Conservation (phyloP, 2,797 vertebrate genomes). For the Chromobotia macracanthus region DNA sequence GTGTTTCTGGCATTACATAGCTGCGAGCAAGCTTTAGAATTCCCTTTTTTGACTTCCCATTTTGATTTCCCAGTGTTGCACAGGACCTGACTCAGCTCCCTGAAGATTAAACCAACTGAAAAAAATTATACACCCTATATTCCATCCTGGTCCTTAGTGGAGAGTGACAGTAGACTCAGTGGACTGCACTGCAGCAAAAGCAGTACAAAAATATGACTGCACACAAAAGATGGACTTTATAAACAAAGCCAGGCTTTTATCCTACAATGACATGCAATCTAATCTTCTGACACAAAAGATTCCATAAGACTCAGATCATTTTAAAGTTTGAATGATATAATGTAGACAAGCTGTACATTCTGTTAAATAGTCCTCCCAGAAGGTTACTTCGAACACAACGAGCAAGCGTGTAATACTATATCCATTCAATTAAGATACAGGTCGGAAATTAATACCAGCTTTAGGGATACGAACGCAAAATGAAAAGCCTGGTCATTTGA, state of each 20-base stretch:
- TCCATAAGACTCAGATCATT: not conserved
- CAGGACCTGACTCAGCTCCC: slow-evolving; percentile 44
- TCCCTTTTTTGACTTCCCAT: slow-evolving; percentile 30
- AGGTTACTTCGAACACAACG: slow-evolving; percentile 4
- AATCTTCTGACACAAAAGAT: not conserved
- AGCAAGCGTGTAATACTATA: slow-evolving; percentile 23
- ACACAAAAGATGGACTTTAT: slow-evolving; percentile 10
- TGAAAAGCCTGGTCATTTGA: slow-evolving; percentile 39
- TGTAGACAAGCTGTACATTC: not conserved
- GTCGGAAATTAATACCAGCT: slow-evolving; percentile 39
- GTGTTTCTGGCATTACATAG: slow-evolving; percentile 30
- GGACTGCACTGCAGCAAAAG: slow-evolving; percentile 38
- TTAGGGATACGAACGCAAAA: slow-evolving; percentile 27
- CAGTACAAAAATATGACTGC: not conserved
- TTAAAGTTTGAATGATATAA: not conserved
- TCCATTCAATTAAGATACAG: slow-evolving; percentile 34
- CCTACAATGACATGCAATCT: not conserved
- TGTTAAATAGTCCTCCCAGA: slow-evolving; percentile 17
- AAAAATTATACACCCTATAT: slow-evolving; percentile 6
- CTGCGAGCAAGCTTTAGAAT: slow-evolving; percentile 42
- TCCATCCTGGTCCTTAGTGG: slow-evolving; percentile 10
- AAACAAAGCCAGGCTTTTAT: not conserved
- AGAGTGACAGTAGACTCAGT: slow-evolving; percentile 11
- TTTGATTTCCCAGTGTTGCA: slow-evolving; percentile 16
- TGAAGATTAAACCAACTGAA: slow-evolving; percentile 16